A percentile compares a stretch with the other conserved stretches of the same genome.
phyloP scores from a whole-genome alignment of 2,113 vertebrate genomes.

The Blennius ocellaris region DNA sequence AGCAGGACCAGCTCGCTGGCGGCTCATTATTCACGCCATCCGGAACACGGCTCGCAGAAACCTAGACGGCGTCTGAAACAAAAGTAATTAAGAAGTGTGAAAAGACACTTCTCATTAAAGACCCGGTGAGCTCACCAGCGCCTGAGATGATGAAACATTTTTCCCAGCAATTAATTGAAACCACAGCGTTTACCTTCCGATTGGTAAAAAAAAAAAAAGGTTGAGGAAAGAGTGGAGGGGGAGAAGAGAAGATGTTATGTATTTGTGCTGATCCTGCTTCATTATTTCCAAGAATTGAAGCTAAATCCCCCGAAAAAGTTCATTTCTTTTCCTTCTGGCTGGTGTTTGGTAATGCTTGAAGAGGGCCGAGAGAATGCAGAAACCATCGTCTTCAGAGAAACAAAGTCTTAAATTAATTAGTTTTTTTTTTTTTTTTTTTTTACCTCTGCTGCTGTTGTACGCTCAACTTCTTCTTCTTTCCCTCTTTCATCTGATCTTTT shows the following conservation, averaged over 20 bases:
- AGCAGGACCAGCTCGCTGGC: constrained; percentile 2
- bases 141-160: constrained; percentile 47
- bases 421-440: neutral
- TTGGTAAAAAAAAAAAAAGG: constrained; percentile 49
- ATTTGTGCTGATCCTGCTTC: neutral
- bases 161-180: constrained; percentile 53
- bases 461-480: neutral
- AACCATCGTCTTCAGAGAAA: constrained; percentile 17
- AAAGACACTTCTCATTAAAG: constrained; percentile 59
- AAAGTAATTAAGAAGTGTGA: constrained; percentile 68
- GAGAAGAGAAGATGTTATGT: neutral
- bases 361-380: constrained; percentile 8
- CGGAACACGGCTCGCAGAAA: constrained; percentile 15
- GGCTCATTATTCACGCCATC: constrained; percentile 28
- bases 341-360: neutral
- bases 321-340: neutral
- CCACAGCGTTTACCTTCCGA: constrained; percentile 46
- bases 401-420: constrained; percentile 35
- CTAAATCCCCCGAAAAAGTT: neutral
- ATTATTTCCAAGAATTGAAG: neutral
- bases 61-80: constrained; percentile 28
- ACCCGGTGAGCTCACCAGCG: constrained; percentile 4
- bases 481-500: neutral
- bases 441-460: constrained; percentile 12
- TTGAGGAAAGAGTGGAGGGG: constrained; percentile 17